Conservation (phyloP, 2,888 invertebrate species). For the Lithodes maja region DNA sequence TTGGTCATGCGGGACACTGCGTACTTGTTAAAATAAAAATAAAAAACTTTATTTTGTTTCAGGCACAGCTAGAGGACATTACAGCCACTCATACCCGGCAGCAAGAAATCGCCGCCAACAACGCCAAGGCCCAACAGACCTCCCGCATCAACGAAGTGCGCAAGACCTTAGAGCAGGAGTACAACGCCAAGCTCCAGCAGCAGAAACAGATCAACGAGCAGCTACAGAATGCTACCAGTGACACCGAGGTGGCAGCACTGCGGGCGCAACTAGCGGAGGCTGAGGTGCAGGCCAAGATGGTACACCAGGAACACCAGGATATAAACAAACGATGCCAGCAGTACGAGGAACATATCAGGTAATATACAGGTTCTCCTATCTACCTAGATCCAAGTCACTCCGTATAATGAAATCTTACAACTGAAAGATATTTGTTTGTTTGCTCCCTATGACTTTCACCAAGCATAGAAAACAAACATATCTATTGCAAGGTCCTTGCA, state of each 20-base stretch:
- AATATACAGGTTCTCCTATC: no score
- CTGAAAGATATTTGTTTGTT: no score
- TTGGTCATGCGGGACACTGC: no score
- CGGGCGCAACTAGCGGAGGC: constrained; percentile 44
- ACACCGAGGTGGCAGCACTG: constrained; percentile 33
- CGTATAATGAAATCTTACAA: no score
- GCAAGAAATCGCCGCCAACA: constrained; percentile 50
- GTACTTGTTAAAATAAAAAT: no score
- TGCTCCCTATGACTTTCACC: no score
- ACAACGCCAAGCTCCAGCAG: constrained; percentile 53
- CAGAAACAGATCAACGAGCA: constrained; percentile 48
- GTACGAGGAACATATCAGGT: constrained; percentile 55
- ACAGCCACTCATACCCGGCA: constrained; percentile 44
- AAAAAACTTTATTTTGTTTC: no score
- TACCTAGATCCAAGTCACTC: no score
- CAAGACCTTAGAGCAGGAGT: constrained; percentile 54
- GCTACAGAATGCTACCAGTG: constrained; percentile 36
- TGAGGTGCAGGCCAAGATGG: constrained; percentile 40
- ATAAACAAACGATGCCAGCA: constrained; percentile 46
- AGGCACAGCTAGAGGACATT: constrained; percentile 76
- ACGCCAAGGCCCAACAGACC: constrained; percentile 33
- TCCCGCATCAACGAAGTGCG: constrained; percentile 42
- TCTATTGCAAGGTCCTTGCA: no score
- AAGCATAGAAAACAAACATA: no score
- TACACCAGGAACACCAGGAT: constrained; percentile 46